These are phyloP conservation scores for Xerus rutilus DNA, from an alignment of 2,797 vertebrate species.

Conservation along the genomic window DNA sequence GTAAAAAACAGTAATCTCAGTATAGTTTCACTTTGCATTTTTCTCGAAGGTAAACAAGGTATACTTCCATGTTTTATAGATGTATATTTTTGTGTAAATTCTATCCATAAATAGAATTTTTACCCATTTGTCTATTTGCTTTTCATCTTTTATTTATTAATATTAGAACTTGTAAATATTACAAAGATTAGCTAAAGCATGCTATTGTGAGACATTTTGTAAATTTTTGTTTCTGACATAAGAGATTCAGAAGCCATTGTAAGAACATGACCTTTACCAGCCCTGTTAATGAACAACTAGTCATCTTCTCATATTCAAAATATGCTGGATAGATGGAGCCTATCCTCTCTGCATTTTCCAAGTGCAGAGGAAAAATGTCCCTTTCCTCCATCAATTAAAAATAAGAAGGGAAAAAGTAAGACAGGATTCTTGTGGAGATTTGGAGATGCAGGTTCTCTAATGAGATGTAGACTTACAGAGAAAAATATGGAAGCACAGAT, in stretches of 20 bases:
- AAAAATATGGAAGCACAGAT: background rate
- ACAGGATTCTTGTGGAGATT: background rate
- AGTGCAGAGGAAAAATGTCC: background rate
- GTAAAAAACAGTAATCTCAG: background rate
- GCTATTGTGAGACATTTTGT: background rate
- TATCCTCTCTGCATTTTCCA: background rate
- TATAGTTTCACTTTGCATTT: background rate
- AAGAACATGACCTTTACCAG: background rate
- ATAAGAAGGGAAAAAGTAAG: background rate
- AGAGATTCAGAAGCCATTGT: background rate
- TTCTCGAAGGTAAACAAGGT: background rate
- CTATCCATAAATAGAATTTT: background rate
- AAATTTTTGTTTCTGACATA: background rate
- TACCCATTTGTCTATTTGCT: background rate
- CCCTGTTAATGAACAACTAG: background rate
- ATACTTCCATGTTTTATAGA: background rate
- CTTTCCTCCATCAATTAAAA: background rate
- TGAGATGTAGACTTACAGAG: background rate
- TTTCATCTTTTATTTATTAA: constrained; percentile 15
- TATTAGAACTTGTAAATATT: background rate
- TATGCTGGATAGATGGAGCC: background rate
- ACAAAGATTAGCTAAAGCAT: background rate
- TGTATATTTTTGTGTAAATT: background rate
- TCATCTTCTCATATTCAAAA: background rate
- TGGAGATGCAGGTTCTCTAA: background rate